Base-by-base conservation (phyloP, 1,140 invertebrate genomes). In the Zaprionus kolodkinae region DNA sequence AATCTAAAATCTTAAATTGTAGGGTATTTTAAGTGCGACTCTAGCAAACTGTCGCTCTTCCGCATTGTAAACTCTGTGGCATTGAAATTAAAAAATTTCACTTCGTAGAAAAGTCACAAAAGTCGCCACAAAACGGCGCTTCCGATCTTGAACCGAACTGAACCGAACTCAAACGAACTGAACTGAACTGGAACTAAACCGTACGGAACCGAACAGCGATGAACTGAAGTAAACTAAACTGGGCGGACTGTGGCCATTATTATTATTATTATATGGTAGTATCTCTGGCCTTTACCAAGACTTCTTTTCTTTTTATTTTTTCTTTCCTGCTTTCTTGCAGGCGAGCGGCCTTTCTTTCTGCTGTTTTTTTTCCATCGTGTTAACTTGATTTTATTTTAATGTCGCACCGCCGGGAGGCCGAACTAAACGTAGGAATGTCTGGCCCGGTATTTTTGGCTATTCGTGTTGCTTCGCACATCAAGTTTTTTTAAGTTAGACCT, bases 361-460 rank as follows among this genome's bases (percentile, higher is more conserved):
- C 27, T 43, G 56, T 70, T 64, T 55, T 45, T 70, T 61, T 45
- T 15, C 15, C 70, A 48, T 62, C 35, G 78, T 78, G 77, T 88
- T 78, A 83, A 75, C 64, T 84, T 87, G 77, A 88, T 84, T 84
- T 78, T 84, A 87, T 89, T 88, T 89, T 80, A 88, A 88, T 87
- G 85, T 78, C 50, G 30, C 59, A 40, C 40, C 74, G 38, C 15
- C 36, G 30, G 63, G 50, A 48, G 27, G 40, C 35, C 45, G 65
- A 52, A 40, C 48, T 50, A 67, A 70, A n/a, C 50, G 56, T 30
- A 72, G 52, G 38, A 38, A 55, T 56, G 27, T 56, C 38, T 64
- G 60, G 35, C 25, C 63, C 50, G 25, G 21, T 40, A 52, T 45
- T 45, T 45, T 45, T 45, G 21, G 40, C 30, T 59, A 59, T 25